A percentile compares a stretch with the other conserved stretches of the same genome.
Evolutionary conservation across 2,113 vertebrate species (phyloP).

Genomic region (Austrofundulus limnaeus): DNA sequence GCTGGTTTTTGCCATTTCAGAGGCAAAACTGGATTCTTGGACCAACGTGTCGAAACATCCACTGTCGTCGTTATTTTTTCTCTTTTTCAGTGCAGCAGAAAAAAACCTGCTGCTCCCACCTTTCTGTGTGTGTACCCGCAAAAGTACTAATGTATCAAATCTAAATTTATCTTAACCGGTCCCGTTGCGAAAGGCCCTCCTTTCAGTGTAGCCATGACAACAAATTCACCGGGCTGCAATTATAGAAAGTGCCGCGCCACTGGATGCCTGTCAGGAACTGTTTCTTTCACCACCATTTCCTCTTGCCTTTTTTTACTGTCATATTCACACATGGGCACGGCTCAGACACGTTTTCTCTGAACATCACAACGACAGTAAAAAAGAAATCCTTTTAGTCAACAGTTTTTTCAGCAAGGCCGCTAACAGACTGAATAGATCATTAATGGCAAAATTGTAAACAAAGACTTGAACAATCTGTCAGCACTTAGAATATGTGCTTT

Average conservation of each 20-base stretch:
- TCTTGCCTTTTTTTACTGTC: slow-evolving; percentile 16
- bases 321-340: background rate
- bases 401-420: slow-evolving; percentile 8
- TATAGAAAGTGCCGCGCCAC: slow-evolving; percentile 47
- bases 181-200: slow-evolving; percentile 43
- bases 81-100: background rate
- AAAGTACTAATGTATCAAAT: slow-evolving; percentile 61
- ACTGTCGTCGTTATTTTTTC: background rate
- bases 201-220: slow-evolving; percentile 69
- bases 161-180: slow-evolving; percentile 53
- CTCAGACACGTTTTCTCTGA: slow-evolving; percentile 3
- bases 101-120: slow-evolving; percentile 31
- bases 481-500: no score
- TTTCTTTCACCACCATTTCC: slow-evolving; percentile 23
- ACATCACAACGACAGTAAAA: no score
- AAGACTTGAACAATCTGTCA: no score
- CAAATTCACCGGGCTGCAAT: slow-evolving; percentile 65
- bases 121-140: slow-evolving; percentile 38
- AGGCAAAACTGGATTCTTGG: background rate
- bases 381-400: background rate
- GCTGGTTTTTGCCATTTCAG: background rate
- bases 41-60: background rate
- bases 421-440: no score
- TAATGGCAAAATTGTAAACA: no score
- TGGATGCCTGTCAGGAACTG: slow-evolving; percentile 37